Conservation (phyloP, 2,113 vertebrate genomes). For the Sorex araneus region DNA sequence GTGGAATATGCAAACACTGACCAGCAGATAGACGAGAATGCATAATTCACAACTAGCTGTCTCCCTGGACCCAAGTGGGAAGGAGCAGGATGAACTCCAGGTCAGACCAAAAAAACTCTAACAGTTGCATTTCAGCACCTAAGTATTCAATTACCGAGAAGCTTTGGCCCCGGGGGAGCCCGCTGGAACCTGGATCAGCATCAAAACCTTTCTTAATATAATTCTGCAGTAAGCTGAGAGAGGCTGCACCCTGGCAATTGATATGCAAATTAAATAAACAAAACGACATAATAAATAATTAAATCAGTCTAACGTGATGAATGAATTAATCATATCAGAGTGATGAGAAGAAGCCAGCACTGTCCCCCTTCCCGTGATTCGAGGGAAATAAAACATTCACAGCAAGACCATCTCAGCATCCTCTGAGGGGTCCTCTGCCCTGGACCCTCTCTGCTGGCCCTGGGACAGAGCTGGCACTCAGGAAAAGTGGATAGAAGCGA, state of each 20-base stretch:
- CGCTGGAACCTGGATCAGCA: constrained; percentile 52
- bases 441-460: not conserved
- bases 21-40: constrained; percentile 60
- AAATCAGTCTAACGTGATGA: constrained; percentile 84
- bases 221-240: constrained; percentile 70
- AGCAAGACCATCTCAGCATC: constrained; percentile 48
- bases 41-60: constrained; percentile 71
- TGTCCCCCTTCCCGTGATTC: constrained; percentile 74
- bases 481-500: constrained; percentile 25
- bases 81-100: constrained; percentile 48
- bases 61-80: constrained; percentile 62
- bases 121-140: constrained; percentile 56
- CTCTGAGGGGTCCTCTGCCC: not conserved
- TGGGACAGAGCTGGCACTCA: constrained; percentile 10
- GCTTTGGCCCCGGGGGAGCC: constrained; percentile 45
- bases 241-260: constrained; percentile 64
- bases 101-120: constrained; percentile 44
- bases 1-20: constrained; percentile 64
- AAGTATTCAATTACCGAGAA: constrained; percentile 78
- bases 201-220: constrained; percentile 72
- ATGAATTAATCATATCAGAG: constrained; percentile 83
- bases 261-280: constrained; percentile 85
- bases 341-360: constrained; percentile 73
- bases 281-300: constrained; percentile 84
- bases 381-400: constrained; percentile 69